Percentiles rank a stretch among this genome's conserved stretches.
Evolutionary conservation across 2,113 vertebrate species (phyloP).

Genomic region (Labeo catla): DNA sequence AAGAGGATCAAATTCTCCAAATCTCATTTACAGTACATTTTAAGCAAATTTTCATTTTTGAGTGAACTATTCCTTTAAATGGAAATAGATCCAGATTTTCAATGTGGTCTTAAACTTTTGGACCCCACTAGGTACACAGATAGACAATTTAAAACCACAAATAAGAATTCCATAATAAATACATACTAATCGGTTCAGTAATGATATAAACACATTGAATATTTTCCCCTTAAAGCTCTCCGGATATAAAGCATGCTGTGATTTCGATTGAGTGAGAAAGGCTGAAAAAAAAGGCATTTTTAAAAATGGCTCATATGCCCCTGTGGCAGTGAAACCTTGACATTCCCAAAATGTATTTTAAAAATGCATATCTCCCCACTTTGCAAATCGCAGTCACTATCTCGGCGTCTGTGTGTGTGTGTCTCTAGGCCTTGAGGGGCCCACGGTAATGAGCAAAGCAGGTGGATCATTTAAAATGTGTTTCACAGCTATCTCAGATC

Average conservation of each 20-base stretch:
- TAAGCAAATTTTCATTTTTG: not conserved
- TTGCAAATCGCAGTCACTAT: constrained; percentile 52
- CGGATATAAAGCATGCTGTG: not conserved
- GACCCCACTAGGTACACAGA: not conserved
- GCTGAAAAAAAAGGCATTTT: constrained; percentile 53
- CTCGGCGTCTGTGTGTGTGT: constrained; percentile 7
- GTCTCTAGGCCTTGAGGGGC: constrained; percentile 55
- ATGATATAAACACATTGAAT: not conserved
- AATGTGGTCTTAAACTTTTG: not conserved
- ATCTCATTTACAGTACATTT: not conserved
- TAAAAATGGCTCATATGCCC: constrained; percentile 54
- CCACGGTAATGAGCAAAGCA: constrained; percentile 69
- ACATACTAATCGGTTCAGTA: not conserved
- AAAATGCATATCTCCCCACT: constrained; percentile 58
- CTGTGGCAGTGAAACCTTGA: constrained; percentile 49
- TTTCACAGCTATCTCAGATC: constrained; percentile 67
- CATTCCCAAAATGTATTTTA: constrained; percentile 53
- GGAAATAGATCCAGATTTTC: not conserved
- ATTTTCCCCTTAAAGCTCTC: not conserved
- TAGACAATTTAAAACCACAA: not conserved
- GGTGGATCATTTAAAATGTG: constrained; percentile 68
- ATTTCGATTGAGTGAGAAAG: constrained; percentile 57
- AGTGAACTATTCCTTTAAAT: not conserved
- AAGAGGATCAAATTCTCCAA: too few species aligned
- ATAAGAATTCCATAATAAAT: not conserved